Percentiles rank a stretch among this genome's conserved stretches.
Conservation (phyloP, 2,113 vertebrate genomes). For the Lichenostomus cassidix region DNA sequence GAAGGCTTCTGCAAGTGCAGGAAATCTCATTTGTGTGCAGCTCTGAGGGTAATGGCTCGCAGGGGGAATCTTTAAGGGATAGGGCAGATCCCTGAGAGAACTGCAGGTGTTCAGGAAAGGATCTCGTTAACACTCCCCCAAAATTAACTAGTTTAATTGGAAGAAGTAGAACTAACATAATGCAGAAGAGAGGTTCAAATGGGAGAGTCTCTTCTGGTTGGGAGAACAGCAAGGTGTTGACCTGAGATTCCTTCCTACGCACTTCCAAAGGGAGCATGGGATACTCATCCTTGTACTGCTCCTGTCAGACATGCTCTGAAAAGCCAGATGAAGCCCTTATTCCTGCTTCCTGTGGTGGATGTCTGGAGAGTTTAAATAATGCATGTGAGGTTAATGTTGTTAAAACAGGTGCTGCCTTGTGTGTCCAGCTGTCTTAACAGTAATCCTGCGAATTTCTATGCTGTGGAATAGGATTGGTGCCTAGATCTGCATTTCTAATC, state of each 20-base stretch:
- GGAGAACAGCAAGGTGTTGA: neutral
- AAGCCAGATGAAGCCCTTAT: neutral
- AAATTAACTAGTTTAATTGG: neutral
- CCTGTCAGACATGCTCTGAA: accelerated
- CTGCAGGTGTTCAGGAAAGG: neutral
- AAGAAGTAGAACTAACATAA: neutral
- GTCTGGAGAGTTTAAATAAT: neutral
- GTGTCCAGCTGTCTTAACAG: neutral
- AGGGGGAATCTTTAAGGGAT: neutral
- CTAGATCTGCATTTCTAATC: neutral
- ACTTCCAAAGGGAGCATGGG: neutral
- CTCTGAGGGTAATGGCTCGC: neutral
- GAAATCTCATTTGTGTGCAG: neutral
- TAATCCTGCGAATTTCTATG: neutral
- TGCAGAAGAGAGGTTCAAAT: neutral
- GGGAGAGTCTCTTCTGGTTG: neutral
- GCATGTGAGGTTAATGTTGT: neutral
- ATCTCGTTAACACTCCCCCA: neutral
- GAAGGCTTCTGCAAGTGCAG: neutral
- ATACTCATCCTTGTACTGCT: neutral
- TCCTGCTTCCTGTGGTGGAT: neutral
- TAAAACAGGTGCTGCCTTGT: neutral
- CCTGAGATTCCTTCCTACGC: neutral
- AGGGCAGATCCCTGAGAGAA: neutral
- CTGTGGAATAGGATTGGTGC: neutral